A percentile compares a stretch with the other conserved stretches of the same genome.
Evolutionary conservation across 2,888 invertebrate species (phyloP).

Genomic region (Emesis russula): DNA sequence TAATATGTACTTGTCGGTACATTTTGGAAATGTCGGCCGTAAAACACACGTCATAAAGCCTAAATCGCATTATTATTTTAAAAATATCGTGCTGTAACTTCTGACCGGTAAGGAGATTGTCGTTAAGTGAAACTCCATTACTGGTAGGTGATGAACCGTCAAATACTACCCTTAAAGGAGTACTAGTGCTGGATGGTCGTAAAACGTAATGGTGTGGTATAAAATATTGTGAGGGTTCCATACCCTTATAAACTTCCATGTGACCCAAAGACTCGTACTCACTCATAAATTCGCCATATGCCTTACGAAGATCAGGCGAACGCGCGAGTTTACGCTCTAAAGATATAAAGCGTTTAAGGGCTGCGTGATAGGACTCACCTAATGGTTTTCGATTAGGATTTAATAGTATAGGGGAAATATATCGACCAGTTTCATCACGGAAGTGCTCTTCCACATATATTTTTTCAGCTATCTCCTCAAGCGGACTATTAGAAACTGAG

Average conservation of each 20-base stretch:
- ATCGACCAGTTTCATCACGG: slow-evolving; percentile 44
- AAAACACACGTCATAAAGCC: neutral
- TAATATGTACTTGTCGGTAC: no score
- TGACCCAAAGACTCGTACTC: neutral
- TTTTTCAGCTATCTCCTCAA: slow-evolving; percentile 47
- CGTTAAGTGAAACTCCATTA: slow-evolving; percentile 49
- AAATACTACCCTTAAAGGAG: slow-evolving; percentile 48
- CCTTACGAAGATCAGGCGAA: slow-evolving; percentile 1
- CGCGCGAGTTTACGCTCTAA: neutral
- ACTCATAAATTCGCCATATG: neutral
- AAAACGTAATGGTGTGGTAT: slow-evolving; percentile 57
- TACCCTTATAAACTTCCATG: slow-evolving; percentile 2
- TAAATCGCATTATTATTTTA: slow-evolving; percentile 42
- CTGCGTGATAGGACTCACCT: neutral
- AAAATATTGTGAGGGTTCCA: slow-evolving; percentile 3
- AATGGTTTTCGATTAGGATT: neutral
- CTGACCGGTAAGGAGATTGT: slow-evolving; percentile 40
- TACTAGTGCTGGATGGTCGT: slow-evolving; percentile 45
- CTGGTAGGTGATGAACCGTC: slow-evolving; percentile 7
- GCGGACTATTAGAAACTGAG: slow-evolving; percentile 17
- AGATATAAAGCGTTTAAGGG: neutral
- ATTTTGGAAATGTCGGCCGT: no score
- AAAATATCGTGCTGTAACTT: slow-evolving; percentile 44
- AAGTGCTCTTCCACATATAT: slow-evolving; percentile 35
- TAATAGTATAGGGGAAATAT: slow-evolving; percentile 13